Base-by-base conservation (phyloP, 2,888 invertebrate genomes). In the Drosophila melanosoma region DNA sequence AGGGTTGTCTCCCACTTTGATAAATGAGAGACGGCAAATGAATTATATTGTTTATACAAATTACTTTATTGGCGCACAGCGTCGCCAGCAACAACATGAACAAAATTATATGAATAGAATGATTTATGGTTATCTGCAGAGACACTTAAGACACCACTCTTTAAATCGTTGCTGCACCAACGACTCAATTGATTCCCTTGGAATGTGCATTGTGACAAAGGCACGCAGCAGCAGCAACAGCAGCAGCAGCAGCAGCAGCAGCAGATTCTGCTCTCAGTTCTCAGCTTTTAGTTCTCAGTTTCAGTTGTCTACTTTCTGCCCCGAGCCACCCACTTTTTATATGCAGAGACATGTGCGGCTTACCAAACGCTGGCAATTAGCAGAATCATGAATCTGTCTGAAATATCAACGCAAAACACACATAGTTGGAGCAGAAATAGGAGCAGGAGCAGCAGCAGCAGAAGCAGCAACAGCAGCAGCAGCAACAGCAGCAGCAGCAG, bases 41-140 rank as follows among this genome's bases (percentile, higher is more conserved):
- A 89, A 86, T 89, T 85, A 89, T 78, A 85, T 86, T 89, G 88
- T 85, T 86, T 87, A 87, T 87, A 85, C 85, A 86, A 86, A 86
- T 86, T 86, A 89, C 83, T 86, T 89, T 83, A 89, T 89, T 85
- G 90, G 80, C 84, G 67, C 74, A 58, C 67, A 69, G 77, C 71
- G 70, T 63, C 78, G 76, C 68, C 74, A 54, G 48, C 66, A 64
- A 65, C 29, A 69, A 57, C 75, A 73, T 42, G 68, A 56, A 32
- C 66, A 45, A 84, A 87, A 84, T 87, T 76, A 88, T 79, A 70
- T 74, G 66, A 71, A 78, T 72, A 54, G 72, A 73, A 76, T 84
- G 74, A 87, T 82, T 84, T 71, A 78, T 80, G 72, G 82, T 66
- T 58, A 74, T 74, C 58, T 65, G 36, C 38, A 57, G 51, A 54